These are phyloP conservation scores for Campylomormyrus numenius DNA, from an alignment of 2,113 vertebrate genomes.

Conservation along the genomic window DNA sequence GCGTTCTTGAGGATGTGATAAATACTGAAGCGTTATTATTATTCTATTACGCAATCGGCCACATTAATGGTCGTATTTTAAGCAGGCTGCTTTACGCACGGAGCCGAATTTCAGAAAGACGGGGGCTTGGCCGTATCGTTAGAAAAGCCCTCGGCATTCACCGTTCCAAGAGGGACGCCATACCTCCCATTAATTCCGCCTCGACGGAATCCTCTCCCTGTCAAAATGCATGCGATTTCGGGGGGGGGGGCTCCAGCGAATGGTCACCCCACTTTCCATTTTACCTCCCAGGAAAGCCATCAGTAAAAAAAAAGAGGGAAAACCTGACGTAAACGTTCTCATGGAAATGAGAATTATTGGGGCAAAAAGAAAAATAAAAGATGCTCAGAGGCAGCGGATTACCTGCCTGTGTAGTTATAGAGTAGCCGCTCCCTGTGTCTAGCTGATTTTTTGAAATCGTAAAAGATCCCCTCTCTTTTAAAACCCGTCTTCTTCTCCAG, in stretches of 20 bases:
- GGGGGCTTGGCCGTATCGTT: not conserved
- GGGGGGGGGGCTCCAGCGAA: not conserved
- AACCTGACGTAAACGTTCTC: not conserved
- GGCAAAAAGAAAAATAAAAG: not conserved
- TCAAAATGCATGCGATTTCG: not conserved
- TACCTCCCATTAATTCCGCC: too few species aligned
- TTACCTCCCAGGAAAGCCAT: not conserved
- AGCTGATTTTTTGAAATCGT: not conserved
- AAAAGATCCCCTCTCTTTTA: not conserved
- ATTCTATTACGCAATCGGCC: not conserved
- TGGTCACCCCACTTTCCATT: not conserved
- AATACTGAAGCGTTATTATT: conserved; percentile 5
- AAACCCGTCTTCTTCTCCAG: conserved; percentile 3
- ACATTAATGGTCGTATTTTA: not conserved
- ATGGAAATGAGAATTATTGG: not conserved
- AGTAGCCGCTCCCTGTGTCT: not conserved
- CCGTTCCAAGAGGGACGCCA: not conserved
- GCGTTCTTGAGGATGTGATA: not conserved
- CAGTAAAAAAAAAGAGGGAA: not conserved
- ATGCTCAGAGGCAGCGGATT: not conserved
- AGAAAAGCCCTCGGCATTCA: not conserved
- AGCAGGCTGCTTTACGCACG: not conserved
- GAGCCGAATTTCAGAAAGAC: not conserved
- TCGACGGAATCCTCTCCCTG: not conserved
- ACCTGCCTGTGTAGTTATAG: not conserved